Evolutionary conservation across 2,888 invertebrate genomes (phyloP), one percentile per base, ranked within the genome.

Genomic region (Caprella mutica): DNA sequence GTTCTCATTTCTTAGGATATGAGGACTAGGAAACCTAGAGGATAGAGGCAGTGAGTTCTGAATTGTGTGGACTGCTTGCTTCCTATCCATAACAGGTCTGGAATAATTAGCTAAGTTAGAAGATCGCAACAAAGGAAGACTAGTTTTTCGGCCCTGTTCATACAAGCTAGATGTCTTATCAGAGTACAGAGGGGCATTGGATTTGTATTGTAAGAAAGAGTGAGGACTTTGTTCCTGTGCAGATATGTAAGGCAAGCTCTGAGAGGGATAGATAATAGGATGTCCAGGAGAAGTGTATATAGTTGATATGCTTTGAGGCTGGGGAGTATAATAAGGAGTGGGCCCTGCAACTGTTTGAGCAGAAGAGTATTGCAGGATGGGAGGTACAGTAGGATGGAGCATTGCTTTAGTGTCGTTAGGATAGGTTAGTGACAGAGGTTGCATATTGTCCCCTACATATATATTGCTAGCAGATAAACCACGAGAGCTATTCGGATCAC

Each of bases 101-200:
- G n/a, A n/a, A n/a, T n/a, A n/a, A n/a, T n/a, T n/a, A n/a, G n/a
- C n/a, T n/a, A n/a, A n/a, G n/a, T n/a, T n/a, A n/a, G n/a, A n/a
- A n/a, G n/a, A n/a, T n/a, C n/a, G n/a, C n/a, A n/a, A n/a, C n/a
- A n/a, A n/a, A n/a, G n/a, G n/a, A n/a, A n/a, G n/a, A n/a, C n/a
- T n/a, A n/a, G n/a, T n/a, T n/a, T n/a, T n/a, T n/a, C 69, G 82
- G 80, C 72, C 55, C 74, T 26, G 21, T 4, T n/a, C 23, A 30
- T 26, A 26, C 27, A 30, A 3, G 27, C 26, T 5, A 48, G 14
- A 3, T 26, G 48, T 48, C 29, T 48, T n/a, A 30, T 26, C 2
- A 30, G 21, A 48, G 26, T 48, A n/a, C 48, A 14, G n/a, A 30
- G 48, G 19, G 48, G 48, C 9, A 73, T 67, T 73, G n/a, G n/a